Conservation (phyloP, 2,113 vertebrate genomes). For the Daboia siamensis region DNA sequence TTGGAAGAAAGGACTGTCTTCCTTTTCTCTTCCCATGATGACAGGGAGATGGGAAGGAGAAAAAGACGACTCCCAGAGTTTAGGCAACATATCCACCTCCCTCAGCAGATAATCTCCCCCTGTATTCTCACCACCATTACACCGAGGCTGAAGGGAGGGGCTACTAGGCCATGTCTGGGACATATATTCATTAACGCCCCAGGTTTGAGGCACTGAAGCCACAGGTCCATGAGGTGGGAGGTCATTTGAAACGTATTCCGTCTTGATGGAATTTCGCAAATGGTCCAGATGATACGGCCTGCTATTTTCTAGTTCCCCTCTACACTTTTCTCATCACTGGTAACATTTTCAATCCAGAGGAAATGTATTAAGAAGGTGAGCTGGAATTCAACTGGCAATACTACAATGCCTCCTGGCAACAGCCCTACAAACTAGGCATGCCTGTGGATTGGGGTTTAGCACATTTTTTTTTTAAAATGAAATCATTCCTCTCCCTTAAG, state of each 20-base stretch:
- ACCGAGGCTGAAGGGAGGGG: not conserved
- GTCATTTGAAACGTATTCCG: not conserved
- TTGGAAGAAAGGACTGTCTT: not conserved
- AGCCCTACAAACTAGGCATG: no score
- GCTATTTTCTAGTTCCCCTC: not conserved
- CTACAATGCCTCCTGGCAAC: not conserved
- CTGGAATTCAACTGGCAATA: not conserved
- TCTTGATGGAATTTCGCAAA: not conserved
- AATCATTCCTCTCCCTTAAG: not conserved
- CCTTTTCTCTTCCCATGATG: not conserved
- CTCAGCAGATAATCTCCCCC: not conserved
- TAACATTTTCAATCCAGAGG: not conserved
- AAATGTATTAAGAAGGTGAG: not conserved
- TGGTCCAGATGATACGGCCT: not conserved
- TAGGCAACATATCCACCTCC: not conserved
- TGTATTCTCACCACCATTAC: not conserved
- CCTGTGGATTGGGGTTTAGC: slow-evolving; percentile 3
- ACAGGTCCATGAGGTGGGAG: not conserved
- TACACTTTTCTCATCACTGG: not conserved
- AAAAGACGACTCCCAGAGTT: not conserved
- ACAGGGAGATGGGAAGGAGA: not conserved
- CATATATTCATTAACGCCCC: not conserved
- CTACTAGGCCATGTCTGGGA: not conserved
- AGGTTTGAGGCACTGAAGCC: not conserved
- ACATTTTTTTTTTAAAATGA: not conserved